Conservation (phyloP, 2,113 vertebrate species). For the Planiliza haematocheilus region DNA sequence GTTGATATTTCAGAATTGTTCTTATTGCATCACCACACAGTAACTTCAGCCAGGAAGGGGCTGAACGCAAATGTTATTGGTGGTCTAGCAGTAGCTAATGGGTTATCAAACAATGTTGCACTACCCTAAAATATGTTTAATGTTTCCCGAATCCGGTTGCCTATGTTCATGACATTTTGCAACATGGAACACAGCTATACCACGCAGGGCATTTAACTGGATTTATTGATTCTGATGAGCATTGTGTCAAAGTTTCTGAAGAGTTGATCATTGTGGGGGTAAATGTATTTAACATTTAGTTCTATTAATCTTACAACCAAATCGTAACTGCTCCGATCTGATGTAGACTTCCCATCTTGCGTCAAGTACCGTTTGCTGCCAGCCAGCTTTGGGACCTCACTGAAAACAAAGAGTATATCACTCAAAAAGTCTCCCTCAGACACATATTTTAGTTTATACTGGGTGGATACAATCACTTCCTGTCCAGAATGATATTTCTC, state of each 20-base stretch:
- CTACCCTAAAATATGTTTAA: too few relatives aligned
- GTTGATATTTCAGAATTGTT: too few relatives aligned
- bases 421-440: constrained; percentile 20
- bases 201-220: too few relatives aligned
- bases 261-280: background rate
- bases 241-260: background rate
- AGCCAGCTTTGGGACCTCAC: background rate
- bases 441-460: constrained; percentile 17
- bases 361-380: background rate
- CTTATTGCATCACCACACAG: too few relatives aligned
- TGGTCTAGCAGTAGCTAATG: too few relatives aligned
- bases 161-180: too few relatives aligned
- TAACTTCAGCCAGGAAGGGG: too few relatives aligned
- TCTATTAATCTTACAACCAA: background rate
- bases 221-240: too few relatives aligned
- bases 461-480: constrained; percentile 19
- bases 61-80: too few relatives aligned
- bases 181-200: too few relatives aligned
- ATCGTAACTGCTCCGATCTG: background rate
- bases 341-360: background rate
- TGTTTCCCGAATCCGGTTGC: too few relatives aligned
- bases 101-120: too few relatives aligned
- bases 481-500: constrained; percentile 33
- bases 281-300: background rate
- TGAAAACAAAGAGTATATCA: constrained; percentile 2